Evolutionary conservation across 1,140 invertebrate species (phyloP), one percentile per base, ranked within the genome.

Genomic region (Atta cephalotes): DNA sequence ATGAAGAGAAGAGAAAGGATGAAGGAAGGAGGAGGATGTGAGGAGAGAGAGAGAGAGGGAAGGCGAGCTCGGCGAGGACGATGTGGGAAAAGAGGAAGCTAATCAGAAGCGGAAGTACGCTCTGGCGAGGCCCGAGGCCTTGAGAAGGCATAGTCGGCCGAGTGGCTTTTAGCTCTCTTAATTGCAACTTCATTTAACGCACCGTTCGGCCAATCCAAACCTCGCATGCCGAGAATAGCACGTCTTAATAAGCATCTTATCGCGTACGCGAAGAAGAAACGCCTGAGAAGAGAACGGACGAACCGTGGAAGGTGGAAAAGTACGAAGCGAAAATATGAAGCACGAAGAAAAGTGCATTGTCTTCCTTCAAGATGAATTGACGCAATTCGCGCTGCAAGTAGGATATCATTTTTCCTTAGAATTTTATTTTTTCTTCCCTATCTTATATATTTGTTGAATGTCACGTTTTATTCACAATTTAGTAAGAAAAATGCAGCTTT

Each of bases 51-150:
- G 56, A 21, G 25, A 25, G 25, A 25, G 25, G 86, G 81, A 87
- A 58, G 58, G 63, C 62, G 77, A 87, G 66, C 80, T 72, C 86
- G 87, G 86, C 68, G 88, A 92, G 90, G 87, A 93, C 93, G 91
- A 94, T 95, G 93, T 94, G 94, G 94, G 94, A 95, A 95, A 95
- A 95, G 93, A 95, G 94, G 95, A 95, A 95, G 94, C 94, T 95
- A 95, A 95, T 95, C 94, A 95, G 94, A 94, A 95, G 93, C 94
- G 95, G 95, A 95, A 95, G 93, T 93, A 93, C 94, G 95, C 94
- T 94, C 92, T 85, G 93, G 89, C 92, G 94, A 93, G 91, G 93
- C 90, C 89, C 91, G 88, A 90, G 93, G 92, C 93, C 93, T 94
- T 94, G 94, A 93, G 92, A 93, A 93, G 80, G 90, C 91, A 92